Evolutionary conservation across 1,140 invertebrate species (phyloP), one percentile per base, ranked within the genome.

Genomic region (Sycobia sp.): DNA sequence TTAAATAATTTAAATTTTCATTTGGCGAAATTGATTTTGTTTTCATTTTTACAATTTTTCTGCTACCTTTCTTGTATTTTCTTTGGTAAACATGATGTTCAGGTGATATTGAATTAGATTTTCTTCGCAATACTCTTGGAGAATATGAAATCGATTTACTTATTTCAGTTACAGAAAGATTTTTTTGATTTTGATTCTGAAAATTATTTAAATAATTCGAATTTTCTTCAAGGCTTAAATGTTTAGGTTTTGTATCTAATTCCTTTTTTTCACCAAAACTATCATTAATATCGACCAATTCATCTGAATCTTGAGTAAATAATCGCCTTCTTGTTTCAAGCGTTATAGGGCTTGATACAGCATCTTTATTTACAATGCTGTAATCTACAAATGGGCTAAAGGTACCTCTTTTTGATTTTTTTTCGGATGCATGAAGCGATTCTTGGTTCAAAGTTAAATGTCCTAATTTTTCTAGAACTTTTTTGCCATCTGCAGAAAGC

Each of bases 271-370:
- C n/a, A 57, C 49, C 32, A 25, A 1, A 8, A 53, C 23, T 11
- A 23, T 5, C 11, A 43, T 51, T 18, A 14, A 65, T 38, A 38
- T 65, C 55, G 39, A 57, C 25, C 20, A 51, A 4, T 18, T 65
- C 51, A 47, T 56, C 34, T 29, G 53, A 55, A 32, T 63, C 27
- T 8, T 63, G 43, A 23, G 41, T 27, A 49, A 63, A 63, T 50
- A 63, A 63, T 41, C 13, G 0, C 41, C 61, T 56, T 22, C 53
- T 55, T n/a, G 53, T 49, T 27, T 49, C 41, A 38, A 46, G 23
- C 16, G 18, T 16, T 5, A 34, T n/a, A 39, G 47, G 51, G 20
- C 38, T 62, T 23, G 18, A 7, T 16, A 29, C 10, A 34, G 41
- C 25, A 22, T 3, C 5, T 38, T 49, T 36, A 10, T 59, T 16